Base-by-base conservation (phyloP, 2,113 vertebrate genomes). In the Colossoma macropomum region DNA sequence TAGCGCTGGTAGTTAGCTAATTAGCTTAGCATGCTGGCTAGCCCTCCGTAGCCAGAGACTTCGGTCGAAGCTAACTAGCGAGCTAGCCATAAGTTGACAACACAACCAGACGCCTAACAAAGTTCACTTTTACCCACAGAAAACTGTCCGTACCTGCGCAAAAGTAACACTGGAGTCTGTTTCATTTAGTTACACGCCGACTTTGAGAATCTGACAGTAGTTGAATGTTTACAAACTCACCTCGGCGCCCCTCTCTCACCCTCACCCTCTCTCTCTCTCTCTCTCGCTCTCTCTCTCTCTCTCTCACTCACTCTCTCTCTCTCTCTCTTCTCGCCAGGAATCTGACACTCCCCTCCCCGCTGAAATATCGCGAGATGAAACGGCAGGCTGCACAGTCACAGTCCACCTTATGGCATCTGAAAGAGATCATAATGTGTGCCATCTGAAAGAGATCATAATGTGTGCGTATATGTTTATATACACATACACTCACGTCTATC, bases 211-310 rank as follows among this genome's bases (percentile, higher is more conserved):
- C 71, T 89, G 87, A 90, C 80, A 85, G 84, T 62, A 89, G 86
- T 90, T 90, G 91, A 94, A 87, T 94, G 93, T 95, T 95, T 94
- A 95, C 93, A 94, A 94, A 95, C 94, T 94, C 92, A 95, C 94
- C 94, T 91, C 92, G 87, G 93, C 90, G 90, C 92, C 92, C 91
- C 93, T 93, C 91, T 91, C 87, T 88, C 89, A 83, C 88, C 25
- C 88, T 82, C 89, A 91, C 91, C 89, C 38, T 6, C 68, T 71
- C 38, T 2, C 86, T 89, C 84, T 90, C 91, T 91, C 92, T 89
- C 91, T 89, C 89, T 91, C 89, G 90, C n/a, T n/a, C 90, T 90
- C 68, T 89, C 90, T 91, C 91, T 89, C 89, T 89, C 88, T 91
- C n/a, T n/a, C n/a, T n/a, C 90, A 90, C 68, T 89, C 90, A 91